Evolutionary conservation across 2,113 vertebrate species (phyloP), one percentile per base, ranked within the genome.

Genomic region (Acrocephalus kingi): DNA sequence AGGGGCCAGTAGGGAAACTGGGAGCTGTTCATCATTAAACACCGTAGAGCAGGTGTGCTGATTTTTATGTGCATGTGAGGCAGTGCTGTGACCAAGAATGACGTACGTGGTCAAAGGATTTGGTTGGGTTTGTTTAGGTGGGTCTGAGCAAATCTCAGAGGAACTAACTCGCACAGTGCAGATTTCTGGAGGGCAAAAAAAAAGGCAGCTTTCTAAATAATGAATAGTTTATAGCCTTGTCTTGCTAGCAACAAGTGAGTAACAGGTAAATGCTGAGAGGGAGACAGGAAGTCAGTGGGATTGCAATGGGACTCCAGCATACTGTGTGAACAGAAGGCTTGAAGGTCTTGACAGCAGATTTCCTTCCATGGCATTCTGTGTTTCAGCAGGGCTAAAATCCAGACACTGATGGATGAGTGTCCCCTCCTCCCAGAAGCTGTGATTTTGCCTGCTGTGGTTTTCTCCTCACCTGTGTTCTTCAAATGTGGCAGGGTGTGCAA

Each of bases 401-500:
- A 49, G n/a, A 14, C 0, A 4, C 43, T 72, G 10, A 15, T 2
- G 27, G 83, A 0, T 6, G 31, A 55, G 21, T 12, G 46, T 28
- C 10, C 7, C 7, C 31, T 87, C 28, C 19, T 41, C 27, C 63
- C 6, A 4, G 59, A n/a, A 90, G 35, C 33, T 82, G 41, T 41
- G 59, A 6, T 63, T 63, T 54, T 84, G 13, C 46, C 55, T 16
- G 17, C 58, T 33, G 51, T 74, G 21, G 4, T 43, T 79, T 84
- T 24, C 28, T 81, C 82, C 61, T 30, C 56, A 8, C 12, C 8
- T 33, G 9, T 18, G n/a, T 39, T 74, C 46, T 55, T n/a, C 0
- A 45, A 45, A 45, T 16, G 14, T 45, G 43, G 16, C 43, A 45
- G 43, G 0, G 15, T 58, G 31, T 64, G 51, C 31, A 30, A 31